phyloP scores from a whole-genome alignment of 2,113 vertebrate genomes.

The Grantiella picta region DNA sequence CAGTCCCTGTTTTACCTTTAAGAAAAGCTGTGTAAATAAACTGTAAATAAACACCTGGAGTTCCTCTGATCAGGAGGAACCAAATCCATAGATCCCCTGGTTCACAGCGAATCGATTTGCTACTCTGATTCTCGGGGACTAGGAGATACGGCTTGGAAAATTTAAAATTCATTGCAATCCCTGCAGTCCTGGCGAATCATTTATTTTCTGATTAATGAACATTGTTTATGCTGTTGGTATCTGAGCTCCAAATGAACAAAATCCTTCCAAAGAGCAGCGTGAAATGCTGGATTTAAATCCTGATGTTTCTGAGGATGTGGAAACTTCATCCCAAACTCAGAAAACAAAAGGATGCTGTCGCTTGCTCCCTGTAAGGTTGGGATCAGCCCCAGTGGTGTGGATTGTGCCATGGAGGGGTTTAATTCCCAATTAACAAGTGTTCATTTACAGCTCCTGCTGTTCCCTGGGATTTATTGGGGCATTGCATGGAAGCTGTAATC shows the following conservation, averaged over 20 bases:
- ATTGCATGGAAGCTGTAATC: background rate
- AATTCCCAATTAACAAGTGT: background rate
- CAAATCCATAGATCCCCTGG: background rate
- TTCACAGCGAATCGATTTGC: background rate
- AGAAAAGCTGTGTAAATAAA: background rate
- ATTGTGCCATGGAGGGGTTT: background rate
- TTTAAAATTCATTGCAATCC: background rate
- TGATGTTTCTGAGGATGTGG: background rate
- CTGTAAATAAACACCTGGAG: background rate
- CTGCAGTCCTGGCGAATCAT: background rate
- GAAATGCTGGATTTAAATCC: background rate
- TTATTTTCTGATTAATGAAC: background rate
- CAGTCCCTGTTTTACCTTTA: background rate
- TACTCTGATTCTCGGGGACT: background rate
- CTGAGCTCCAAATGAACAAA: background rate
- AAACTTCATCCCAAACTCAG: background rate
- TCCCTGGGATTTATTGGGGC: fast-evolving
- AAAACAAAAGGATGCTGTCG: fast-evolving
- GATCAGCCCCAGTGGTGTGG: background rate
- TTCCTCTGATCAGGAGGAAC: background rate
- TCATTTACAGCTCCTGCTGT: background rate
- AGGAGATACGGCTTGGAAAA: background rate
- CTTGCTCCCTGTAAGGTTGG: background rate
- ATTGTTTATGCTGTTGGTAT: background rate
- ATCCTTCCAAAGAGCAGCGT: background rate